Evolutionary conservation across 2,888 invertebrate genomes (phyloP).

Genomic region (Acanthoscelides obtectus): DNA sequence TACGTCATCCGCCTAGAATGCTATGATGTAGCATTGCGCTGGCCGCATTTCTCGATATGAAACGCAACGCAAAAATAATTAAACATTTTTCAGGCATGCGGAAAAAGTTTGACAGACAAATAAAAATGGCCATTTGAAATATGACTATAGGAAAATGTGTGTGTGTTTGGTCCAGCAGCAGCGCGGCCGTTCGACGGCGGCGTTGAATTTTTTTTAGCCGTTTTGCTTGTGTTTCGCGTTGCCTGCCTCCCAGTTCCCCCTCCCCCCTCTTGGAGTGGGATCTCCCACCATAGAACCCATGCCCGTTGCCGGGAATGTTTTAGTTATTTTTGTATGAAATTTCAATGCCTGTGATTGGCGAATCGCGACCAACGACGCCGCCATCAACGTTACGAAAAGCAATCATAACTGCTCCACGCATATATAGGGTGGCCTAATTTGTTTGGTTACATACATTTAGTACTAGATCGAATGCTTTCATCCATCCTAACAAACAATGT

Average conservation of each 20-base stretch:
- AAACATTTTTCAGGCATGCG: slow-evolving; percentile 51
- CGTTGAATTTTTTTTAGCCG: slow-evolving; percentile 24
- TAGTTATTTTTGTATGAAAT: slow-evolving; percentile 41
- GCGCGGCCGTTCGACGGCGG: background rate
- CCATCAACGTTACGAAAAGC: background rate
- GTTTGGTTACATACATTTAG: background rate
- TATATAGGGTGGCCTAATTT: background rate
- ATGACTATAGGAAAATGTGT: slow-evolving; percentile 42
- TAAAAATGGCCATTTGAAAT: slow-evolving; percentile 51
- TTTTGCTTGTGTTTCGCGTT: slow-evolving; percentile 14
- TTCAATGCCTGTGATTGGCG: slow-evolving; percentile 40
- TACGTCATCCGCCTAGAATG: background rate
- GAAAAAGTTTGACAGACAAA: slow-evolving; percentile 51
- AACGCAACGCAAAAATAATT: slow-evolving; percentile 51
- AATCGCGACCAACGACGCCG: background rate
- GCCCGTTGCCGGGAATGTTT: slow-evolving; percentile 21
- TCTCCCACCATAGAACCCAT: background rate
- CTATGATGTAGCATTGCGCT: background rate
- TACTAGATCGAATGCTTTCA: too few relatives aligned
- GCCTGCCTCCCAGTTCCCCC: background rate
- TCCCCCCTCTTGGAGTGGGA: background rate
- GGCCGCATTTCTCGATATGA: slow-evolving; percentile 48
- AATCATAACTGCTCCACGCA: background rate
- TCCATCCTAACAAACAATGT: too few relatives aligned
- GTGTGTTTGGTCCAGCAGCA: slow-evolving; percentile 13